Conservation (phyloP, 2,888 invertebrate species). For the Reticulitermes lucifugus region DNA sequence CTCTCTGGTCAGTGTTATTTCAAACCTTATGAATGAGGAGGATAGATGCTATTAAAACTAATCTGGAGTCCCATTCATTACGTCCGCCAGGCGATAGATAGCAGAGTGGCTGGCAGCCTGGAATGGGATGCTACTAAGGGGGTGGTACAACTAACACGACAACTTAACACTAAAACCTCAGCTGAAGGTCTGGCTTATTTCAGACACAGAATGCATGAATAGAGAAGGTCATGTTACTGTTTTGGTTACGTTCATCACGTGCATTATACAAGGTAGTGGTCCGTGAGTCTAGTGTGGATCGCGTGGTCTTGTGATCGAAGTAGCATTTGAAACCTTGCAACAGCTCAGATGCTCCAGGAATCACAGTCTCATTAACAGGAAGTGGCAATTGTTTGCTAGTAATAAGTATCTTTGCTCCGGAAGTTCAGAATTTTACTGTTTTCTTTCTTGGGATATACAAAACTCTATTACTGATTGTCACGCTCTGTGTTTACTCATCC, state of each 20-base stretch:
- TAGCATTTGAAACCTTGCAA: too few species aligned
- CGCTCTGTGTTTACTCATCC: too few species aligned
- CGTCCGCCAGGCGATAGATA: constrained; percentile 35
- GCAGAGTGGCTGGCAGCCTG: not conserved
- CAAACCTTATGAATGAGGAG: constrained; percentile 42
- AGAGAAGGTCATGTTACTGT: not conserved
- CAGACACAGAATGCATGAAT: constrained; percentile 3
- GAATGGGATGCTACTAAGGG: constrained; percentile 6
- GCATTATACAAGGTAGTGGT: not conserved
- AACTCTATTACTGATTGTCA: too few species aligned
- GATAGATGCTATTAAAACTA: constrained; percentile 47
- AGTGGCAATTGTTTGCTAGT: too few species aligned
- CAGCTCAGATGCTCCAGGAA: too few species aligned
- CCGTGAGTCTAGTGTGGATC: too few species aligned
- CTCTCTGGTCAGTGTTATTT: constrained; percentile 29
- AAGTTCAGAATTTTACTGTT: too few species aligned
- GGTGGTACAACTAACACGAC: not conserved
- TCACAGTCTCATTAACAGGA: too few species aligned
- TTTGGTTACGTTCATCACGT: not conserved
- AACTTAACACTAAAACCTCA: not conserved
- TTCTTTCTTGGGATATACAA: too few species aligned
- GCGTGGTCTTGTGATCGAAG: too few species aligned
- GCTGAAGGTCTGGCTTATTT: constrained; percentile 18
- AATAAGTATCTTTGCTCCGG: too few species aligned
- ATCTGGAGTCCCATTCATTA: constrained; percentile 51